Evolutionary conservation across 2,113 vertebrate species (phyloP).

Genomic region (Himantopus leucocephalus): DNA sequence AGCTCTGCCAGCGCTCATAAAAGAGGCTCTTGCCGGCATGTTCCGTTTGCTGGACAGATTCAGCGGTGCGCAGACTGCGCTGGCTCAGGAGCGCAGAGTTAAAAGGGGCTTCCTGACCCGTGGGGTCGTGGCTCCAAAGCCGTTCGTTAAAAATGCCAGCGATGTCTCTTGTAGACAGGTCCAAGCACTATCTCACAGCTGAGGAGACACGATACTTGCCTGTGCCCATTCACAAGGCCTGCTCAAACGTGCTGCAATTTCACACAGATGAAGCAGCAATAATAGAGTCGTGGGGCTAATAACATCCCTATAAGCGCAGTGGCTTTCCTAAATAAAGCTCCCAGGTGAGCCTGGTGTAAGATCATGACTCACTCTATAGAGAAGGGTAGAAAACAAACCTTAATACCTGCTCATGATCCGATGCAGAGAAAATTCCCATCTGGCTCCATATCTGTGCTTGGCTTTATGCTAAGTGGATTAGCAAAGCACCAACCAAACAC

Average conservation of each 20-base stretch:
- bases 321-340: not conserved
- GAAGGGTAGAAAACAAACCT: not conserved
- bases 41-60: not conserved
- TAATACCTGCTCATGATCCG: conserved; percentile 29
- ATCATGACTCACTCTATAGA: not conserved
- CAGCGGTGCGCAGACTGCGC: rapidly evolving
- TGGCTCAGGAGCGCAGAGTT: not conserved
- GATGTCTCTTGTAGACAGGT: not conserved
- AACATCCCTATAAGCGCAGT: not conserved
- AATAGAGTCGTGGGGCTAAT: not conserved
- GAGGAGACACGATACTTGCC: not conserved
- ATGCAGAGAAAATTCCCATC: conserved; percentile 38
- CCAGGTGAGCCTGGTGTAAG: not conserved
- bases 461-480: conserved; percentile 55
- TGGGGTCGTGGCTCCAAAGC: not conserved
- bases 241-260: not conserved
- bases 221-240: not conserved
- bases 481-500: conserved; percentile 33
- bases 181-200: not conserved
- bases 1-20: rapidly evolving
- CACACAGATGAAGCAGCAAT: not conserved
- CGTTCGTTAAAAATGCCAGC: not conserved
- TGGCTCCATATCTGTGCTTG: conserved; percentile 25
- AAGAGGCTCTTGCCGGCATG: not conserved
- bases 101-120: rapidly evolving